Evolutionary conservation across 2,888 invertebrate genomes (phyloP).

Genomic region (Hermaeophaga mercurialis): DNA sequence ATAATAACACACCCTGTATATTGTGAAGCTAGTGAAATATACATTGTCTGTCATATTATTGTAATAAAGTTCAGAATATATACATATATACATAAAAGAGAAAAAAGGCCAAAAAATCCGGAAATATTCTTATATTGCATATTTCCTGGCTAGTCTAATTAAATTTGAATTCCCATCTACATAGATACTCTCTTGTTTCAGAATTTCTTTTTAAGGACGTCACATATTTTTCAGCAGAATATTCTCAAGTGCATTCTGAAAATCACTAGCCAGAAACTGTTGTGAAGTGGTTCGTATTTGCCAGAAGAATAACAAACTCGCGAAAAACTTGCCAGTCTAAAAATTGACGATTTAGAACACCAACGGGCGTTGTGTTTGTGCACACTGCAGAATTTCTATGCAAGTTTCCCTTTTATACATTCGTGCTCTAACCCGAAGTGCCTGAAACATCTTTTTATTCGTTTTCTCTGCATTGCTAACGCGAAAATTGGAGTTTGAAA

Average conservation of each 20-base stretch:
- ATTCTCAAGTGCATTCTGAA: neutral
- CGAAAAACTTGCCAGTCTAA: conserved; percentile 12
- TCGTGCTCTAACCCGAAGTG: conserved; percentile 11
- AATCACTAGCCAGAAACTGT: conserved; percentile 9
- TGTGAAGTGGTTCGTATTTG: conserved; percentile 16
- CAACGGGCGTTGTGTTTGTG: conserved; percentile 16
- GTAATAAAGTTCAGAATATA: no score
- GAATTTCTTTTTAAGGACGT: neutral
- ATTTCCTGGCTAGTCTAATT: no score
- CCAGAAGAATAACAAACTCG: conserved; percentile 17
- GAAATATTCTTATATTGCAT: no score
- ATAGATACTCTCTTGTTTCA: no score
- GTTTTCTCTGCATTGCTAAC: neutral
- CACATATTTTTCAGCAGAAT: conserved; percentile 1
- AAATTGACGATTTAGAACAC: conserved; percentile 12
- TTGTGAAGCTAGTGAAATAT: no score
- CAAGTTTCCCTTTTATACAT: conserved; percentile 7
- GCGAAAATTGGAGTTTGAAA: neutral
- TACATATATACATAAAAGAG: no score
- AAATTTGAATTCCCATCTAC: no score
- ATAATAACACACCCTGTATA: no score
- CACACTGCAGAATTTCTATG: conserved; percentile 17
- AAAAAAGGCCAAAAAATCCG: no score
- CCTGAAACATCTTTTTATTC: conserved; percentile 12
- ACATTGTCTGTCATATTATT: no score